Base-by-base conservation (phyloP, 2,888 invertebrate genomes). In the Yponomeuta plumbellus region DNA sequence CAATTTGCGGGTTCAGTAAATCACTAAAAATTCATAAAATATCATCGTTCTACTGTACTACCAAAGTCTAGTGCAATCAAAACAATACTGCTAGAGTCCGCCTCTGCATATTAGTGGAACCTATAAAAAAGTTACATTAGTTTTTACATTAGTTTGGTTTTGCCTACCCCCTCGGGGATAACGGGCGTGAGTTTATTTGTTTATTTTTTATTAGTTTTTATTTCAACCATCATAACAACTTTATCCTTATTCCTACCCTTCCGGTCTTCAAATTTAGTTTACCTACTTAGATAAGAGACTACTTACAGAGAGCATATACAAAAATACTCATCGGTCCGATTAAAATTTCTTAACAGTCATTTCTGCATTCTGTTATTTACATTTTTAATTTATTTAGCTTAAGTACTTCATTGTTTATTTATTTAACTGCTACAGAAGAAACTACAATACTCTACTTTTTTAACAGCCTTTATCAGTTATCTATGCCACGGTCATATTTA, bases 251-350 rank as follows among this genome's bases (percentile, higher is more conserved):
- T 52, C 39, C 20, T 65, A 65, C 8, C 34, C 34, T 52, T 52
- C 5, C 44, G 13, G 17, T 17, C 44, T 52, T 1, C 44, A 52
- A 52, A 52, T 17, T 52, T 13, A 4, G 17, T 52, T 52, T 52
- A 52, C 34, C 34, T 34, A 34, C 34, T n/a, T 20, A 20, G 56
- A 70, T 6, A 34, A 34, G 34, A 34, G 34, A 34, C 34, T 34
- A 34, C 75, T 75, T 78, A 83, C 77, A 82, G 79, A 80, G 71
- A 77, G 74, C 13, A 17, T 77, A 78, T 85, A 85, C 78, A 85
- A 86, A 86, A 85, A 85, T 85, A 85, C 80, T 79, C 75, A 71
- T 57, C 58, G 44, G 13, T 61, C 17, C 34, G 34, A 61, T 66
- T 66, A 59, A 66, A 26, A 58, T 11, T 26, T 57, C 20, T 26